Percentiles rank a stretch among this genome's conserved stretches.
phyloP scores from a whole-genome alignment of 2,888 invertebrate species.

The Agrochola circellaris region DNA sequence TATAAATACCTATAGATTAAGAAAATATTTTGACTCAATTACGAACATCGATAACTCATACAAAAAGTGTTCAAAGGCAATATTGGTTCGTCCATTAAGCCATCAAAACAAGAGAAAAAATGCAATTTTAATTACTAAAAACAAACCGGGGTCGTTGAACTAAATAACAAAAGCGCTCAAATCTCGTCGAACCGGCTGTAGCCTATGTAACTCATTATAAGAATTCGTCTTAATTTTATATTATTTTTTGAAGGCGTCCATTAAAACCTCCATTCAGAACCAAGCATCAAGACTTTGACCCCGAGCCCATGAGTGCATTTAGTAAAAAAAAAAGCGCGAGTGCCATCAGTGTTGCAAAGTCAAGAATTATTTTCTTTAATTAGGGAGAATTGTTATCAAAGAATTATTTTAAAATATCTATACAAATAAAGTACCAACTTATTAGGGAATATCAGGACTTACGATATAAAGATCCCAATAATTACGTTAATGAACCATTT shows the following conservation, averaged over 20 bases:
- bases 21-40: slow-evolving; percentile 15
- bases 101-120: slow-evolving; percentile 71
- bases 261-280: slow-evolving; percentile 84
- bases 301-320: slow-evolving; percentile 73
- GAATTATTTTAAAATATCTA: slow-evolving; percentile 1
- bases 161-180: slow-evolving; percentile 79
- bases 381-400: neutral
- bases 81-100: slow-evolving; percentile 58
- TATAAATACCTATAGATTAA: neutral
- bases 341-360: slow-evolving; percentile 61
- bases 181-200: slow-evolving; percentile 78
- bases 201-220: slow-evolving; percentile 86
- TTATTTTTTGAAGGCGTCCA: slow-evolving; percentile 83
- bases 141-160: slow-evolving; percentile 76
- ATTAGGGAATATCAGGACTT: slow-evolving; percentile 1
- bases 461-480: slow-evolving; percentile 5
- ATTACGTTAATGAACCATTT: slow-evolving; percentile 35
- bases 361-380: neutral
- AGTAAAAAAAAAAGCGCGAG: slow-evolving; percentile 66
- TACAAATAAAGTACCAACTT: neutral
- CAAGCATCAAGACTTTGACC: slow-evolving; percentile 77
- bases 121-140: slow-evolving; percentile 82
- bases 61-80: slow-evolving; percentile 45
- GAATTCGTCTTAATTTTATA: slow-evolving; percentile 85
- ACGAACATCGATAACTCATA: slow-evolving; percentile 24